phyloP scores from a whole-genome alignment of 2,797 vertebrate genomes.

The Meda fulgida region DNA sequence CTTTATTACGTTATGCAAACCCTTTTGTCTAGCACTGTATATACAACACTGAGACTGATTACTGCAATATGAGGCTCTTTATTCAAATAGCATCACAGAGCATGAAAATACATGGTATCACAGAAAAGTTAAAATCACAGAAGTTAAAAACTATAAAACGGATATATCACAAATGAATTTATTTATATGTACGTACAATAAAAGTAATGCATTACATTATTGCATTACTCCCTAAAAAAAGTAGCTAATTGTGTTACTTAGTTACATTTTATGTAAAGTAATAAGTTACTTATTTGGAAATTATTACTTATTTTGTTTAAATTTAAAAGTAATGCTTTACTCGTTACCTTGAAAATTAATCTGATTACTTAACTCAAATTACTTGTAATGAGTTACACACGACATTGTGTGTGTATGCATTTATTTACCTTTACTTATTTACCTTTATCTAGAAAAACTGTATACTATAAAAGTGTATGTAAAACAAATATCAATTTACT shows the following conservation, averaged over 20 bases:
- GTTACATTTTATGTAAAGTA: neutral
- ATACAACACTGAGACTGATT: neutral
- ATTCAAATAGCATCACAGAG: neutral
- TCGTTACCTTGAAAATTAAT: neutral
- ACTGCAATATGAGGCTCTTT: neutral
- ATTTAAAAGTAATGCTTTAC: neutral
- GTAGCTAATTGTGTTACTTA: neutral
- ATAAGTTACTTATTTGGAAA: neutral
- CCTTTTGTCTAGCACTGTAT: neutral
- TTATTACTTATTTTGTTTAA: too few species aligned
- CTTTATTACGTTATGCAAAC: conserved; percentile 17
- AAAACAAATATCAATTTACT: too few species aligned
- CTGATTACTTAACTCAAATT: too few species aligned
- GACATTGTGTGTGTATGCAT: too few species aligned
- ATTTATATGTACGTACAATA: neutral
- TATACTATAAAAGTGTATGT: too few species aligned
- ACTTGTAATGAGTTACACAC: too few species aligned
- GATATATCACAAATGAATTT: neutral
- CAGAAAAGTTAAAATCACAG: neutral
- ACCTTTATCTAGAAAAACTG: too few species aligned
- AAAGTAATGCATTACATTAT: neutral
- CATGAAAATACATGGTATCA: neutral
- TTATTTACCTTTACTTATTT: too few species aligned
- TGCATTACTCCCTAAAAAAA: neutral
- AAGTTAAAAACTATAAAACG: neutral